phyloP scores from a whole-genome alignment of 2,113 vertebrate species.

The Crypturellus undulatus region DNA sequence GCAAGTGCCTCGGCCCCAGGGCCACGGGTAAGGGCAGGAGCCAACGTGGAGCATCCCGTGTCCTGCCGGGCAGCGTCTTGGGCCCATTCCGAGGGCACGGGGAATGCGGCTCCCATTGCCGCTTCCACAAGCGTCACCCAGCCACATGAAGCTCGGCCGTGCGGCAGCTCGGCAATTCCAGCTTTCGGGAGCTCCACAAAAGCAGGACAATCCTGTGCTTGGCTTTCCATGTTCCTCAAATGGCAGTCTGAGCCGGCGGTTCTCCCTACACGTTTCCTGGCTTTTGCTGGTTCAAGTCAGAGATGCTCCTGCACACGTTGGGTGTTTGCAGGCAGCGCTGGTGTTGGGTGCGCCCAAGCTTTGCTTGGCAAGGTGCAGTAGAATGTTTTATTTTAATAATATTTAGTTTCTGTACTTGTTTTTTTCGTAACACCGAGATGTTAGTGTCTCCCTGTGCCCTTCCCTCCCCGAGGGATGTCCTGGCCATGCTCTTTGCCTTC shows the following conservation, averaged over 20 bases:
- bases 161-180: neutral
- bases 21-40: no score
- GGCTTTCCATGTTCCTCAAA: neutral
- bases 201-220: neutral
- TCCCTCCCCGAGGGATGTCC: slow-evolving; percentile 12
- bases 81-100: no score
- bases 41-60: no score
- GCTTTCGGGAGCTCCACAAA: neutral
- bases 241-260: neutral
- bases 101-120: neutral
- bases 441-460: slow-evolving; percentile 35
- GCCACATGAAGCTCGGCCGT: neutral
- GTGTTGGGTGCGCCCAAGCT: neutral
- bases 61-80: no score
- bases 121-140: slow-evolving; percentile 11
- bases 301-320: neutral
- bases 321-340: neutral
- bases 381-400: neutral
- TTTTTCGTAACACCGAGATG: slow-evolving; percentile 4
- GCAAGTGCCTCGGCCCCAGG: no score
- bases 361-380: neutral
- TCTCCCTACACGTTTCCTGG: slow-evolving; percentile 4
- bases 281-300: slow-evolving; percentile 38
- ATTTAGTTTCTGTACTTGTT: slow-evolving; percentile 27
- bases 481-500: slow-evolving; percentile 25